Evolutionary conservation across 2,797 vertebrate genomes (phyloP), one percentile per base, ranked within the genome.

Genomic region (Coregonus suidteri): DNA sequence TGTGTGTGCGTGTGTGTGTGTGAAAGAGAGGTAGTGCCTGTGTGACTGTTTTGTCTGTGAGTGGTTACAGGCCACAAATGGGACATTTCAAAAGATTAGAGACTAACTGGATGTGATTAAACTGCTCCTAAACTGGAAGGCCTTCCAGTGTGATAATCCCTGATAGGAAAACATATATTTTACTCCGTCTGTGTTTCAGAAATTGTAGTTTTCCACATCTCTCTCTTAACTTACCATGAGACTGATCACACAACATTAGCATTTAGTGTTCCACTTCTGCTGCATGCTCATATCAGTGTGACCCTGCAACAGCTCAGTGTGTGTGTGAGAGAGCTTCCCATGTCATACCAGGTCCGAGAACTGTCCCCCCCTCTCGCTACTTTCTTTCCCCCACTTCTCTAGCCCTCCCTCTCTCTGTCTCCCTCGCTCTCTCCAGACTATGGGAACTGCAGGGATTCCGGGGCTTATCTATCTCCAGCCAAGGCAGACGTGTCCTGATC

Each of bases 361-460:
- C 41, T 47, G 41, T 25, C 64, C 6, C 64, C 30, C 20, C 13
- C 20, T 31, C 13, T 66, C 20, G 31, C 64, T 16, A 4, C 35
- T 51, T 37, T 20, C 18, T 3, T 37, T 70, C 16, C 18, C 68
- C 15, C 37, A 41, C 34, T 70, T 71, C 11, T 4, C n/a, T 52
- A 25, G 25, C 69, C 25, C 15, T 6, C 18, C 7, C 11, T 37
- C 41, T 41, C 9, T 20, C 37, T 18, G 18, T 51, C 16, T 20
- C 64, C 4, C 13, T 34, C 13, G 31, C 30, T 31, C 7, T 31
- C 82, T 88, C 83, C 78, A 86, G 85, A 90, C 86, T 82, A 82
- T 59, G 41, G 76, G 77, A 88, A 79, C 85, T 77, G 86, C 84
- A 87, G 87, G 88, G 90, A 90, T 92, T 92, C 41, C 89, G 81